Percentiles rank a stretch among this genome's conserved stretches.
phyloP scores from a whole-genome alignment of 2,888 invertebrate species.

The Hyppa rectilinea region DNA sequence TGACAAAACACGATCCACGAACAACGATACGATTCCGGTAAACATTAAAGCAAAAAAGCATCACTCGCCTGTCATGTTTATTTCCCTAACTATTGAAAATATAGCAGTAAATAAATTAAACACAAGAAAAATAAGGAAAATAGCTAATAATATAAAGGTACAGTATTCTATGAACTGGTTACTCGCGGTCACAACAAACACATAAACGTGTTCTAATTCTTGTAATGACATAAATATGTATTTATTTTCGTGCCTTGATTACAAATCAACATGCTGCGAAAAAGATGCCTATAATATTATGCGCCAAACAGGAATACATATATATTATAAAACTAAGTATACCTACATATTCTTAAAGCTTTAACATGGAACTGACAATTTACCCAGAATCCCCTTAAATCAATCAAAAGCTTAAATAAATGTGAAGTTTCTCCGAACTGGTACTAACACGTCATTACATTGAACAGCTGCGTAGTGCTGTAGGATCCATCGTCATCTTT shows the following conservation, averaged over 20 bases:
- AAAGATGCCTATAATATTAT: background rate
- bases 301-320: background rate
- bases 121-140: conserved; percentile 41
- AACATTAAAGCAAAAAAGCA: conserved; percentile 15
- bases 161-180: conserved; percentile 31
- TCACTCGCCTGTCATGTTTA: conserved; percentile 8
- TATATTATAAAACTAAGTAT: background rate
- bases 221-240: conserved; percentile 11
- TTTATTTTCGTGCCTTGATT: conserved; percentile 8
- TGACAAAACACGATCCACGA: conserved; percentile 8
- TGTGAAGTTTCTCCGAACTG: background rate
- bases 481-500: background rate
- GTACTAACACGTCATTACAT: background rate
- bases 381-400: background rate
- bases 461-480: no score
- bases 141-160: conserved; percentile 1
- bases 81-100: conserved; percentile 26
- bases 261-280: conserved; percentile 11
- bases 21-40: conserved; percentile 14
- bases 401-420: background rate
- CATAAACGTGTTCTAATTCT: conserved; percentile 16
- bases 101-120: conserved; percentile 4
- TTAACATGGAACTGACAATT: background rate
- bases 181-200: conserved; percentile 8
- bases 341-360: no score